Conservation (phyloP, 1,140 invertebrate genomes). For the Manduca sexta region DNA sequence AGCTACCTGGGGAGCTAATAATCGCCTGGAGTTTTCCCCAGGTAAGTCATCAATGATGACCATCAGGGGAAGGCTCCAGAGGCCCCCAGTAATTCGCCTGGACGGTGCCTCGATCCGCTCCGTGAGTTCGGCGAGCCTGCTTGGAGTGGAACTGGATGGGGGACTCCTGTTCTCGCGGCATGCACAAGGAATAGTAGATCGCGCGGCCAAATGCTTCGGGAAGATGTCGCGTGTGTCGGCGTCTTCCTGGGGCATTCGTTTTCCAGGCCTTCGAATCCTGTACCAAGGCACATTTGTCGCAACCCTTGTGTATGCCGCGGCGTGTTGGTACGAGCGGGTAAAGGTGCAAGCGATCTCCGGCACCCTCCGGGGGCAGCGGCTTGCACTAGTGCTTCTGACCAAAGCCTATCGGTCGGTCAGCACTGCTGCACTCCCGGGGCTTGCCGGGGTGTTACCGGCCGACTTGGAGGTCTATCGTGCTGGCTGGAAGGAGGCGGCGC, state of each 20-base stretch:
- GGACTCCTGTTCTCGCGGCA: slow-evolving; percentile 6
- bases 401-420: no score
- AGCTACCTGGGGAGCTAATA: not conserved
- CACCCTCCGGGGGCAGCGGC: slow-evolving; percentile 18
- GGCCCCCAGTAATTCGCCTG: not conserved
- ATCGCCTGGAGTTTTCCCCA: not conserved
- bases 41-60: not conserved
- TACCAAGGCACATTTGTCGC: slow-evolving; percentile 1
- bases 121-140: not conserved
- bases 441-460: slow-evolving; percentile 30
- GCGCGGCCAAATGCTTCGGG: slow-evolving; percentile 9
- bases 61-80: not conserved
- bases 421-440: slow-evolving; percentile 1
- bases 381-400: slow-evolving; percentile 13
- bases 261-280: slow-evolving; percentile 1
- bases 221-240: slow-evolving; percentile 14
- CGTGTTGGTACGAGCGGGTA: not conserved
- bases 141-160: slow-evolving; percentile 10
- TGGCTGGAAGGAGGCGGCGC: slow-evolving; percentile 28
- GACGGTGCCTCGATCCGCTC: not conserved
- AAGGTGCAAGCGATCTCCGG: not conserved
- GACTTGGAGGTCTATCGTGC: slow-evolving; percentile 29
- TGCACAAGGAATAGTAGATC: slow-evolving; percentile 8
- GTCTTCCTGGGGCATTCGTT: slow-evolving; percentile 9
- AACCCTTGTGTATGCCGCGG: not conserved